Conservation (phyloP, 2,797 vertebrate species). For the Cheirogaleus major region DNA sequence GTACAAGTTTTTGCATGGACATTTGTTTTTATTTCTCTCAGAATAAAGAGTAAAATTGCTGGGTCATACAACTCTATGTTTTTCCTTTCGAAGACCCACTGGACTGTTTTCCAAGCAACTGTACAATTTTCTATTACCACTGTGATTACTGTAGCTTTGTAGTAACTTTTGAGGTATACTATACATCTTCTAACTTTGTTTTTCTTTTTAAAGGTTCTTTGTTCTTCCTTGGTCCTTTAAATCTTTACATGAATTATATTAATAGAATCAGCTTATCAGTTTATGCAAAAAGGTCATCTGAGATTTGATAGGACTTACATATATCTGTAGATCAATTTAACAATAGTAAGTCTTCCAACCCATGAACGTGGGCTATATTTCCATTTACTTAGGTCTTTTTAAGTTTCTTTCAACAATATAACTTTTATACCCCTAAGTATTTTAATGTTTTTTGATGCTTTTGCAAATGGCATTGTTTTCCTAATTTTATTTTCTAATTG, state of each 20-base stretch:
- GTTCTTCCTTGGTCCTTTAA: neutral
- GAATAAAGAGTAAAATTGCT: neutral
- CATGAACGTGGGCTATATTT: neutral
- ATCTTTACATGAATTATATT: neutral
- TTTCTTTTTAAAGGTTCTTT: neutral
- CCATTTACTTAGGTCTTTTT: neutral
- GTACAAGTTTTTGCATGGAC: neutral
- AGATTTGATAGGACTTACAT: neutral
- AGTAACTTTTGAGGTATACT: neutral
- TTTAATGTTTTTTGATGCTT: neutral
- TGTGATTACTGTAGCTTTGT: neutral
- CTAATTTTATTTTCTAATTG: neutral
- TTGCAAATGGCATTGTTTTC: neutral
- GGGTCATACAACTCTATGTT: neutral
- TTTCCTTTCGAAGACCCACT: neutral
- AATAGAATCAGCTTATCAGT: neutral
- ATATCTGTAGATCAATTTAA: neutral
- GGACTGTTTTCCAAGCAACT: neutral
- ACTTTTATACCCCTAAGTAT: neutral
- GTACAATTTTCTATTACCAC: neutral
- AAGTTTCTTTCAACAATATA: neutral
- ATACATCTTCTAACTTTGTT: neutral
- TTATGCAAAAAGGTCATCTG: neutral
- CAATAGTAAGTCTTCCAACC: neutral
- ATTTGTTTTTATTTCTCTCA: neutral